Conservation (phyloP, 2,797 vertebrate species). For the Mus caroli region DNA sequence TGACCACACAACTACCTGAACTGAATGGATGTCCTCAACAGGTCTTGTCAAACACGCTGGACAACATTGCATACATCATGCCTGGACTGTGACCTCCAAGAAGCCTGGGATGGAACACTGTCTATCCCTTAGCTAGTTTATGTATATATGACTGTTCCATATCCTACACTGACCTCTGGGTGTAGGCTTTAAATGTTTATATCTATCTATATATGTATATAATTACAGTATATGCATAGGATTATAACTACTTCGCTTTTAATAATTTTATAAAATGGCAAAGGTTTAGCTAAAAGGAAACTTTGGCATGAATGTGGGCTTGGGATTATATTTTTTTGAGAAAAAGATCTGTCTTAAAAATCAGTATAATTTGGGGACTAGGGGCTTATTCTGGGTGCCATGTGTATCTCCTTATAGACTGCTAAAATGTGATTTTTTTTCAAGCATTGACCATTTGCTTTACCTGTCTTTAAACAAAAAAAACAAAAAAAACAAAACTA, state of each 20-base stretch:
- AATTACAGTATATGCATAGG: conserved; percentile 86
- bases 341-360: conserved; percentile 87
- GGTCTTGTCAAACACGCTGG: conserved; percentile 96
- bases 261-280: conserved; percentile 84
- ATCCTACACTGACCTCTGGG: conserved; percentile 68
- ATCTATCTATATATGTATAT: conserved; percentile 56
- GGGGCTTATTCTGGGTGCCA: conserved; percentile 76
- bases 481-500: too few species aligned
- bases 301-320: conserved; percentile 77
- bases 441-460: conserved; percentile 85
- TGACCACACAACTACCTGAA: conserved; percentile 98
- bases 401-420: conserved; percentile 53
- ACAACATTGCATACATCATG: conserved; percentile 99
- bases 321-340: conserved; percentile 67
- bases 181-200: conserved; percentile 87
- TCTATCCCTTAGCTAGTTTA: conserved; percentile 73
- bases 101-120: conserved; percentile 64
- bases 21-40: conserved; percentile 97
- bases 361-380: conserved; percentile 78
- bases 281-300: conserved; percentile 83
- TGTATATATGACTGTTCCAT: conserved; percentile 67
- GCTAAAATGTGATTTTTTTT: conserved; percentile 73
- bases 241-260: conserved; percentile 85
- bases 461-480: conserved; percentile 76
- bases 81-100: conserved; percentile 94